phyloP scores from a whole-genome alignment of 64 coral and sea anemone genomes.

The Acropora yongei region DNA sequence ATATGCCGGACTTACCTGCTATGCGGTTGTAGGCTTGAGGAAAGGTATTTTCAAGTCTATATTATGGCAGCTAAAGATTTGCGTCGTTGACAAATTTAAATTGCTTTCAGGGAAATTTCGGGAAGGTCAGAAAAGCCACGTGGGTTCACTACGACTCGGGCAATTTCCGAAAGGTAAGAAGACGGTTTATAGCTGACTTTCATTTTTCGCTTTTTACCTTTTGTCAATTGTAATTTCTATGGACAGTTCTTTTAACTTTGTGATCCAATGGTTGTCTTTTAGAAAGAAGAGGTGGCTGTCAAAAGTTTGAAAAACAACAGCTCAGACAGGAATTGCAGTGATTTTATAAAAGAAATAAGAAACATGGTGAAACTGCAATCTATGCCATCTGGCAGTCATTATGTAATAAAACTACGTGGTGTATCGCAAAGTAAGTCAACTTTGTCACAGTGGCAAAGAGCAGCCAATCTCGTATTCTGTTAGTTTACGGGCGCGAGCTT shows the following conservation, averaged over 20 bases:
- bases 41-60: no score
- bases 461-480: no score
- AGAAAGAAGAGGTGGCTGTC: conserved; percentile 54
- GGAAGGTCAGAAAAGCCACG: conserved; percentile 15
- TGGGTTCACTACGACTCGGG: not conserved
- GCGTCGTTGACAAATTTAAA: no score
- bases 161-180: not conserved
- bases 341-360: conserved; percentile 58
- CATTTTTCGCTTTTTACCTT: not conserved
- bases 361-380: conserved; percentile 34
- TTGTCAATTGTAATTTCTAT: not conserved
- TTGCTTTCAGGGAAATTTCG: conserved; percentile 9
- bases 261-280: not conserved
- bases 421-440: conserved; percentile 22
- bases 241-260: not conserved
- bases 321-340: not conserved
- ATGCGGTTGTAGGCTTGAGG: no score
- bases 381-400: not conserved
- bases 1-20: no score
- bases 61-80: no score
- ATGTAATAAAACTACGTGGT: conserved; percentile 51
- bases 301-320: conserved; percentile 14
- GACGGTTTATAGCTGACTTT: not conserved
- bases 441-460: not conserved
- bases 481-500: no score